Evolutionary conservation across 2,888 invertebrate genomes (phyloP), one percentile per base, ranked within the genome.

Genomic region (Latrodectus elegans): DNA sequence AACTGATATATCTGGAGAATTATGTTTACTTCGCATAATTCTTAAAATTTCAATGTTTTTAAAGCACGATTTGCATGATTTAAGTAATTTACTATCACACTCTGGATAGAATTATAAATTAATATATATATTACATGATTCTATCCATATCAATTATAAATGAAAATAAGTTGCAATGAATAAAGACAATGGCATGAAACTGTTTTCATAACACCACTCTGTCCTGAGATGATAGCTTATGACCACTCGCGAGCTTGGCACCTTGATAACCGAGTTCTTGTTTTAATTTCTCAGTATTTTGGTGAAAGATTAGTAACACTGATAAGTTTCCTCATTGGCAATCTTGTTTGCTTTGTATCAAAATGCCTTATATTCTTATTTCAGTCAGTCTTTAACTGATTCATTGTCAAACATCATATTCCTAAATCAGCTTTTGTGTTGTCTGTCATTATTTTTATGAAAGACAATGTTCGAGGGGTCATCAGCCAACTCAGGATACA

Each of bases 391-490:
- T 60, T 8, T 60, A 10, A 60, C n/a, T 6, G 38, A 38, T n/a
- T 38, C 76, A 51, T n/a, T 53, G 70, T 6, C 14, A 26, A 70
- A 51, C 38, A 68, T 8, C 53, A 17, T 68, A 52, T 70, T 17
- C 38, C 51, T 12, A n/a, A 82, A 88, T 88, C 88, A 88, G 67
- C 88, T 88, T 38, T 88, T 83, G n/a, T 68, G 79, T 15, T 88
- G 72, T 8, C 78, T 78, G n/a, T 88, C 84, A 55, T 65, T 76
- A 70, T 64, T 87, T 83, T 85, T 89, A 53, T 89, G 84, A 92
- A 97, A 97, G 87, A 96, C 95, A 49, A 98, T 96, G 93, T 98
- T 98, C 79, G 97, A 97, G 22, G 97, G 97, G 93, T 98, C 98
- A 92, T 98, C 98, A 17, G 98, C 97, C 74, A 98, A 93, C 91